Base-by-base conservation (phyloP, 1,140 invertebrate genomes). In the Drosophila pachea region DNA sequence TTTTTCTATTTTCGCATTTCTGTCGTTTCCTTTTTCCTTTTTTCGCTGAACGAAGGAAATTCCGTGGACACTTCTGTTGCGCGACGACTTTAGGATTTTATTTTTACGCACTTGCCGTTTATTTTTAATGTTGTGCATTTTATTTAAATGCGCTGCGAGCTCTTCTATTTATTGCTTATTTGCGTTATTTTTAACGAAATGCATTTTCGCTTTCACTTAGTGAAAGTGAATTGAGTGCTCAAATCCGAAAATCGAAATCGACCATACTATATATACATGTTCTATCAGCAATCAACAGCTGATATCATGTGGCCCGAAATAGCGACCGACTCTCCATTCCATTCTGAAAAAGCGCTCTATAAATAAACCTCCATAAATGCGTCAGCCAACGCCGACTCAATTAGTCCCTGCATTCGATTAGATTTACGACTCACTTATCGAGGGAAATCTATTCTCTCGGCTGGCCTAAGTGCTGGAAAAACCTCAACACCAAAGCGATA, bases 111-210 rank as follows among this genome's bases (percentile, higher is more conserved):
- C 59, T 83, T 53, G 64, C 35, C 48, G 74, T 74, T 68, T 83
- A 78, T 82, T 83, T 83, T 75, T 63, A 73, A 42, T 72, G 38
- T 32, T 63, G 49, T 73, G 52, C 58, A 67, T 84, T 84, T 79
- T 62, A 70, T 73, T 84, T 76, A 69, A 73, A 73, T 83, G 74
- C 74, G 53, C 65, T 42, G 47, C 29, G 59, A 56, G 58, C 9
- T 16, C 47, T 47, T 65, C 38, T 78, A 78, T 83, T 68, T 84
- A 79, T 73, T 73, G 74, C 73, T 68, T 79, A 79, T 73, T 68
- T 66, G n/a, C 35, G 35, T 45, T 61, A 75, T 66, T 82, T 77
- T 69, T 45, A 82, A 61, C 56, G 50, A 43, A 32, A 22, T 49
- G 61, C 49, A 64, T 47, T 78, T 81, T 66, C 54, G 70, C 54